phyloP scores from a whole-genome alignment of 2,888 invertebrate species.

The Charanyca ferruginea region DNA sequence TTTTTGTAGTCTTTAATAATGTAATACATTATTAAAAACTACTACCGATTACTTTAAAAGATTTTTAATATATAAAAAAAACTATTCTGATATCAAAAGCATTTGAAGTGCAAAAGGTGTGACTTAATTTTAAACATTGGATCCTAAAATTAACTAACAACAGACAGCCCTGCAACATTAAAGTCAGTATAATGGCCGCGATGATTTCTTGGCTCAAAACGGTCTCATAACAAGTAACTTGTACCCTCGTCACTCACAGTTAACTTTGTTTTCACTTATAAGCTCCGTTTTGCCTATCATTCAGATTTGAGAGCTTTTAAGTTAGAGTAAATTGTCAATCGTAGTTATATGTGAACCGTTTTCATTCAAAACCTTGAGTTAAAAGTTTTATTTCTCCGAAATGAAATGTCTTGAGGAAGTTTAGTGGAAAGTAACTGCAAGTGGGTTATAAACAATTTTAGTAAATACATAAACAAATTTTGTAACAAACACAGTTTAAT shows the following conservation, averaged over 20 bases:
- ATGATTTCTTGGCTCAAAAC: constrained; percentile 86
- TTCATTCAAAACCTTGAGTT: neutral
- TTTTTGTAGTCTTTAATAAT: no score
- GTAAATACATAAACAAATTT: no score
- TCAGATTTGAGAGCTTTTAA: constrained; percentile 49
- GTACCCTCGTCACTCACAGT: constrained; percentile 80
- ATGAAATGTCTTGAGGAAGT: neutral
- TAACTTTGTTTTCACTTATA: constrained; percentile 83
- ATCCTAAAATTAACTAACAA: constrained; percentile 3
- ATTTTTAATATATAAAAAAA: no score
- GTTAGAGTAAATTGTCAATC: constrained; percentile 39
- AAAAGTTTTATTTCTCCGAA: neutral
- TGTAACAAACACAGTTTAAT: no score
- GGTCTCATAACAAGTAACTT: constrained; percentile 81
- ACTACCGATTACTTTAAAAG: no score
- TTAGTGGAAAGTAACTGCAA: neutral
- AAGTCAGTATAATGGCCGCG: constrained; percentile 78
- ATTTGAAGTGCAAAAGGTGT: neutral
- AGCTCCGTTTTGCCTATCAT: constrained; percentile 66
- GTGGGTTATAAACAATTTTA: no score
- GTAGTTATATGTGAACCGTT: constrained; percentile 22
- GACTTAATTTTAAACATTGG: neutral
- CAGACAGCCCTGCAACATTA: constrained; percentile 75
- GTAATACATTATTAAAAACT: no score
- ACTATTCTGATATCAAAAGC: no score